These are phyloP conservation scores for Meandrusa payeni DNA, from an alignment of 2,888 invertebrate genomes.

Conservation along the genomic window DNA sequence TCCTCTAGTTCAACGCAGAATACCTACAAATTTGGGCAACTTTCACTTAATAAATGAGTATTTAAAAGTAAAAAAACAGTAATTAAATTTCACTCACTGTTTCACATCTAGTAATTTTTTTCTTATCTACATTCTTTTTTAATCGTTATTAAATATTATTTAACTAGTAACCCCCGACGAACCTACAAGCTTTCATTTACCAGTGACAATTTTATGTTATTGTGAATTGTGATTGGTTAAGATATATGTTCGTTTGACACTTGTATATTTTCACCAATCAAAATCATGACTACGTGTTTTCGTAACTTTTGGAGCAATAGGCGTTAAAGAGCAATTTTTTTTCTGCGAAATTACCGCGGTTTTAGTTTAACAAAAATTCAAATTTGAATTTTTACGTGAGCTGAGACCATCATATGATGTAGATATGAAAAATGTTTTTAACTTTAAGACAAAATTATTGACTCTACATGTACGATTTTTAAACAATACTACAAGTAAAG, in stretches of 20 bases:
- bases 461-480: slow-evolving; percentile 1
- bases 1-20: too few relatives aligned
- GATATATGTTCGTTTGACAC: neutral
- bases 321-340: slow-evolving; percentile 28
- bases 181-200: neutral
- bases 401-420: slow-evolving; percentile 7
- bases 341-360: slow-evolving; percentile 61
- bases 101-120: too few relatives aligned
- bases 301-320: too few relatives aligned
- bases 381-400: slow-evolving; percentile 43
- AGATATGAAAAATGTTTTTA: slow-evolving; percentile 1
- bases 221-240: slow-evolving; percentile 11
- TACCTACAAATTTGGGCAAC: too few relatives aligned
- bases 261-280: slow-evolving; percentile 23
- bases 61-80: too few relatives aligned
- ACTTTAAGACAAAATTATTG: slow-evolving; percentile 9
- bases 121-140: too few relatives aligned
- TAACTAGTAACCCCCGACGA: slow-evolving; percentile 13
- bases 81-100: too few relatives aligned
- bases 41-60: too few relatives aligned
- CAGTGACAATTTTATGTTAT: neutral
- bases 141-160: too few relatives aligned
- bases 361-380: slow-evolving; percentile 41
- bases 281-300: too few relatives aligned
- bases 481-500: slow-evolving; percentile 1